Conservation (phyloP, 2,888 invertebrate species). For the Branchipolynoe longqiensis region DNA sequence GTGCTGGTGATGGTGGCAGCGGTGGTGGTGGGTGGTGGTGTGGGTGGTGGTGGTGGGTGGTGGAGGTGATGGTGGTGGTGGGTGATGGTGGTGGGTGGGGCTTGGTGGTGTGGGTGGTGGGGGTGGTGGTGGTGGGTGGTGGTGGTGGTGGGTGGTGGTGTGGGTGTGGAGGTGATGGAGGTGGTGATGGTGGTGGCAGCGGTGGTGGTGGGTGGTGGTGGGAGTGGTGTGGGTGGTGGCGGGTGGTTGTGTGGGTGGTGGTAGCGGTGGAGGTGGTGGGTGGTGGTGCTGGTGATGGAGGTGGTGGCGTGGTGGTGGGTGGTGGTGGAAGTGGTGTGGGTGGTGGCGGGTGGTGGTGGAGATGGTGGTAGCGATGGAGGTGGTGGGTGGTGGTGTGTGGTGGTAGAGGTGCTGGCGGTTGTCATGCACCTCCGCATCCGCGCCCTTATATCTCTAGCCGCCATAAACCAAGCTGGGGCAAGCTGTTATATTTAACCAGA, state of each 20-base stretch:
- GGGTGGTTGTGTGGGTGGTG: no score
- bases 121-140: not conserved
- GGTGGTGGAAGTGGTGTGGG: no score
- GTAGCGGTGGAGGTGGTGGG: no score
- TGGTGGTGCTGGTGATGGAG: no score
- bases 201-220: no score
- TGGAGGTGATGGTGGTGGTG: conserved; percentile 1
- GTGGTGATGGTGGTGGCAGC: no score
- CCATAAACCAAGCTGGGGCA: not conserved
- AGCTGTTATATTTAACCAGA: conserved; percentile 29
- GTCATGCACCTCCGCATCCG: not conserved
- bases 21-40: not conserved
- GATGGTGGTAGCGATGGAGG: not conserved
- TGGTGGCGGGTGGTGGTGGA: not conserved
- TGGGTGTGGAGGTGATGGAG: no score
- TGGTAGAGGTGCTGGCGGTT: not conserved
- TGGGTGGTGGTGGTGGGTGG: not conserved
- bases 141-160: no score
- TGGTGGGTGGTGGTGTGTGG: not conserved
- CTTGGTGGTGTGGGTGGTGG: not conserved
- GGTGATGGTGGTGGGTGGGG: not conserved
- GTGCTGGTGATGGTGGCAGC: not conserved
- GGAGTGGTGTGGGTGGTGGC: no score
- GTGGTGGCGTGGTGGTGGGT: no score
- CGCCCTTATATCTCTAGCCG: not conserved